A percentile compares a stretch with the other conserved stretches of the same genome.
Evolutionary conservation across 2,797 vertebrate genomes (phyloP).

Genomic region (Sebastes umbrosus): DNA sequence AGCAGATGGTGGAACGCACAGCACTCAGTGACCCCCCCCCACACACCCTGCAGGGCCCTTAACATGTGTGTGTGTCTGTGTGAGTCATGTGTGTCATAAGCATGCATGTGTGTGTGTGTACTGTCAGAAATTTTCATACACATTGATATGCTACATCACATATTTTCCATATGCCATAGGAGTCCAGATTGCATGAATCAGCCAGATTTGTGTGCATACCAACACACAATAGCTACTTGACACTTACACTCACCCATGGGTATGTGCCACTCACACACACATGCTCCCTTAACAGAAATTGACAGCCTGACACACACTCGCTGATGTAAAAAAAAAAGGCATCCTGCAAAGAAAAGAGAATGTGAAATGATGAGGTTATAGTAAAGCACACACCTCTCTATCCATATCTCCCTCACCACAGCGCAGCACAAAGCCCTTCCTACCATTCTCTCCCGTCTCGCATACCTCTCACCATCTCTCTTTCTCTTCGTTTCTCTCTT

Average conservation of each 20-base stretch:
- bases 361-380: constrained; percentile 70
- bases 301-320: constrained; percentile 68
- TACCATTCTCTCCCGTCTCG: constrained; percentile 52
- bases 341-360: constrained; percentile 59
- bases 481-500: constrained; percentile 55
- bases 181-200: constrained; percentile 63
- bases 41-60: constrained; percentile 48
- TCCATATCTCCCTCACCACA: constrained; percentile 67
- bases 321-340: constrained; percentile 58
- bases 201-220: constrained; percentile 11
- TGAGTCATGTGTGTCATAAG: constrained; percentile 1
- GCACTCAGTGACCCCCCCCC: constrained; percentile 48
- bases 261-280: neutral
- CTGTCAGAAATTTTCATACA: neutral
- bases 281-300: constrained; percentile 53
- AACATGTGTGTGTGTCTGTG: constrained; percentile 58
- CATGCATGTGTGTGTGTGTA: constrained; percentile 28
- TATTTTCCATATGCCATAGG: constrained; percentile 48
- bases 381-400: constrained; percentile 70
- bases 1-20: constrained; percentile 83
- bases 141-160: constrained; percentile 75
- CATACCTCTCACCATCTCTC: too few species aligned
- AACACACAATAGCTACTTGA: constrained; percentile 45
- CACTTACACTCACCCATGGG: constrained; percentile 44
- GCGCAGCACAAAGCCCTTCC: constrained; percentile 63